Evolutionary conservation across 2,888 invertebrate species (phyloP), one percentile per base, ranked within the genome.

Genomic region (Acronicta aceris): DNA sequence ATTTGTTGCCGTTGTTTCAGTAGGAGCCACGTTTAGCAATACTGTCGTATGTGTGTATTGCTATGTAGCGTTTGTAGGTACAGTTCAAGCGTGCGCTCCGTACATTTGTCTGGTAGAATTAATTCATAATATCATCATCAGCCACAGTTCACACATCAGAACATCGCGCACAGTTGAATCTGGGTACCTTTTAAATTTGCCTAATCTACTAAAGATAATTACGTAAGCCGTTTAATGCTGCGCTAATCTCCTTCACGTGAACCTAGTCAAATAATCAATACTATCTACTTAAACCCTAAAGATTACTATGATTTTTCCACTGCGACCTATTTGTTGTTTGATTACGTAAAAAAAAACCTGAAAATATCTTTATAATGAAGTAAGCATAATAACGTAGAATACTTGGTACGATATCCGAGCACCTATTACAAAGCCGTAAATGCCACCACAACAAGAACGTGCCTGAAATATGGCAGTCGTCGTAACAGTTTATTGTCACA

Each of bases 371-470:
- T 25, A 53, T 43, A 67, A 62, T 57, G 43, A 62, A 52, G 71
- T 45, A 38, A 42, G 56, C 59, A 57, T 51, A 46, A 51, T 62
- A 33, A 12, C 33, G 33, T 43, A 40, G 36, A 73, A 62, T 42
- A n/a, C 43, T 25, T 73, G 50, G 40, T 50, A 38, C 41, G 62
- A 65, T 59, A 70, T 43, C 55, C 42, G 55, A 55, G 66, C 45
- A 50, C 42, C 53, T 72, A 76, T 76, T 75, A 74, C 64, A 62
- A 71, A 74, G 67, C 67, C 67, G 71, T 75, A 71, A 71, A 74
- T 59, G 71, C 68, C 75, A 68, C 68, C 75, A 68, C 78, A 68
- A 78, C 65, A 68, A 61, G 75, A 59, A 74, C 71, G 71, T 71
- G 68, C 50, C 65, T 71, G 58, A 78, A 74, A 76, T 76, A 78